Evolutionary conservation across 1,140 invertebrate genomes (phyloP).

Genomic region (Monomorium pharaonis): DNA sequence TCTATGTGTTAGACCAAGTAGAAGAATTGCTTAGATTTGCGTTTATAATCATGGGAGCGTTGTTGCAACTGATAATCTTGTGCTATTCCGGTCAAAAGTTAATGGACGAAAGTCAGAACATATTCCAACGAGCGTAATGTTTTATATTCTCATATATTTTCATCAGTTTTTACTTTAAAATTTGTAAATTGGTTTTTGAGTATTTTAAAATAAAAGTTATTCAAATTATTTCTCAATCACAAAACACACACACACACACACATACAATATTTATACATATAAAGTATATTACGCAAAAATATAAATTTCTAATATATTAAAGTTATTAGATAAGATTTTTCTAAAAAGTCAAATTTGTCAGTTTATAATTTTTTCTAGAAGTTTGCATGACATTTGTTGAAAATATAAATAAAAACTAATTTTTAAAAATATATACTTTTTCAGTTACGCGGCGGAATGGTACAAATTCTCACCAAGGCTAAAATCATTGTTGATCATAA

Average conservation of each 20-base stretch:
- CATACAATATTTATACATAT: no score
- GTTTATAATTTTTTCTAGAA: background rate
- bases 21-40: conserved; percentile 26
- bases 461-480: conserved; percentile 28
- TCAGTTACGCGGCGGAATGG: conserved; percentile 32
- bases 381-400: background rate
- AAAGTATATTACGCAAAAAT: background rate
- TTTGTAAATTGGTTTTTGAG: background rate
- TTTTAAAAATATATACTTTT: background rate
- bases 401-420: background rate
- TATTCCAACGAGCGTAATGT: conserved; percentile 43
- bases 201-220: background rate
- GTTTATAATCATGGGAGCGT: conserved; percentile 9
- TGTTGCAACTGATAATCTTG: background rate
- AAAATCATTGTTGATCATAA: conserved; percentile 34
- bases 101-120: conserved; percentile 44
- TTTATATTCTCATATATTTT: conserved; percentile 9
- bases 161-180: background rate
- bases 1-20: conserved; percentile 32
- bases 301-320: background rate
- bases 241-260: no score
- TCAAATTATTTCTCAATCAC: background rate
- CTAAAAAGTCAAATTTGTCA: background rate
- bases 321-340: background rate
- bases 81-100: conserved; percentile 42